These are phyloP conservation scores for Euzophera pinguis DNA, from an alignment of 2,888 invertebrate species.

Conservation along the genomic window DNA sequence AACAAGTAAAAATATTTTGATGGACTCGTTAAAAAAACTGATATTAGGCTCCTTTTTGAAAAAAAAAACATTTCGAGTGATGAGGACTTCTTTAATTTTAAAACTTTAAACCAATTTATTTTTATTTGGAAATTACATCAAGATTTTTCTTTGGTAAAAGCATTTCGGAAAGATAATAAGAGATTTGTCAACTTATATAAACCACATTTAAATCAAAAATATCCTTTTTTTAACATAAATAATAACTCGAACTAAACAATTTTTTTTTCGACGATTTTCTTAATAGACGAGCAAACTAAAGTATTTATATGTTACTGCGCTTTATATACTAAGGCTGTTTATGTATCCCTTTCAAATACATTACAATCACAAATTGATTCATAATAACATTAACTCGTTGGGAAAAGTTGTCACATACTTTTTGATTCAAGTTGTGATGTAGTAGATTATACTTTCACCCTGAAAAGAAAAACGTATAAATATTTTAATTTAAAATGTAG, in stretches of 20 bases:
- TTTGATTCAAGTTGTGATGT: background rate
- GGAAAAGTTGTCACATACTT: background rate
- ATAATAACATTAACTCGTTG: background rate
- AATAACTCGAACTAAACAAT: too few species aligned
- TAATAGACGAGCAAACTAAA: background rate
- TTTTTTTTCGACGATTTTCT: background rate
- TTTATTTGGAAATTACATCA: too few species aligned
- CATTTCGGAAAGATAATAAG: too few species aligned
- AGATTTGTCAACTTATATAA: background rate
- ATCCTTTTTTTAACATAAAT: background rate
- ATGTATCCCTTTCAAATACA: background rate
- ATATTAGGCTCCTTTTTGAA: too few species aligned
- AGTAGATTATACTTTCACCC: constrained; percentile 35
- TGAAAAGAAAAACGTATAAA: constrained; percentile 34
- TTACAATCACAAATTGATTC: background rate
- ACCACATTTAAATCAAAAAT: background rate
- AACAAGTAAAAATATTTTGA: too few species aligned
- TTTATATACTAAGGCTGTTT: background rate
- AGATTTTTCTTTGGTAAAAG: too few species aligned
- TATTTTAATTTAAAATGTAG: background rate
- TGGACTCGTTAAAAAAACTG: too few species aligned
- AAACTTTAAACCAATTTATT: too few species aligned
- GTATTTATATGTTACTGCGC: background rate
- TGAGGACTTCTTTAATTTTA: too few species aligned
- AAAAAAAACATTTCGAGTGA: too few species aligned